Evolutionary conservation across 2,113 vertebrate species (phyloP).

Genomic region (Rhipidura dahli): DNA sequence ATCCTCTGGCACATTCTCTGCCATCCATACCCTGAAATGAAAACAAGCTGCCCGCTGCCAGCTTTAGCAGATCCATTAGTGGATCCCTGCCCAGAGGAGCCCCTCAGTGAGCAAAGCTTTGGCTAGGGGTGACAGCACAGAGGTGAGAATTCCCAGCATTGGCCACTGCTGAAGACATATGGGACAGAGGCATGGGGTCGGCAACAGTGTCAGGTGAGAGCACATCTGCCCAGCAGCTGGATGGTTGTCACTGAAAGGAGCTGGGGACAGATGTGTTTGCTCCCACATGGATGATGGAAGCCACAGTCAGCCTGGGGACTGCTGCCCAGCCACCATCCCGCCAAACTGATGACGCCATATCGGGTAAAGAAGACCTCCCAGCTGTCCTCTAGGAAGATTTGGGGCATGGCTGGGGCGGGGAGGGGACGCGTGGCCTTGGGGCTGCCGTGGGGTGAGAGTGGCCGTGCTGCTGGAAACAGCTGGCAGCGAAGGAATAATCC

Average conservation of each 20-base stretch:
- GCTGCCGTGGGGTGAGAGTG: not conserved
- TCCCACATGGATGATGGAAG: accelerated
- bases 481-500: not conserved
- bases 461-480: not conserved
- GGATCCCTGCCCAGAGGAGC: not conserved
- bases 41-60: accelerated
- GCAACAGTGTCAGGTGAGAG: not conserved
- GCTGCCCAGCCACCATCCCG: not conserved
- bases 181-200: too few species aligned
- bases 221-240: not conserved
- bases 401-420: not conserved
- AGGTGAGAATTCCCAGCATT: not conserved
- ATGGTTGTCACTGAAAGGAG: not conserved
- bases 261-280: not conserved
- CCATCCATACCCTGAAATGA: not conserved
- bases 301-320: not conserved
- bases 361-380: not conserved
- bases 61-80: not conserved
- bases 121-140: not conserved
- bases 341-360: not conserved
- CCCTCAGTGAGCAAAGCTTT: not conserved
- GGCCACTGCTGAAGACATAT: not conserved
- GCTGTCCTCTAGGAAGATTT: not conserved
- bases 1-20: not conserved
- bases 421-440: accelerated